Percentiles rank a stretch among this genome's conserved stretches.
Evolutionary conservation across 2,888 invertebrate species (phyloP).

Genomic region (Cephus nigrinus): DNA sequence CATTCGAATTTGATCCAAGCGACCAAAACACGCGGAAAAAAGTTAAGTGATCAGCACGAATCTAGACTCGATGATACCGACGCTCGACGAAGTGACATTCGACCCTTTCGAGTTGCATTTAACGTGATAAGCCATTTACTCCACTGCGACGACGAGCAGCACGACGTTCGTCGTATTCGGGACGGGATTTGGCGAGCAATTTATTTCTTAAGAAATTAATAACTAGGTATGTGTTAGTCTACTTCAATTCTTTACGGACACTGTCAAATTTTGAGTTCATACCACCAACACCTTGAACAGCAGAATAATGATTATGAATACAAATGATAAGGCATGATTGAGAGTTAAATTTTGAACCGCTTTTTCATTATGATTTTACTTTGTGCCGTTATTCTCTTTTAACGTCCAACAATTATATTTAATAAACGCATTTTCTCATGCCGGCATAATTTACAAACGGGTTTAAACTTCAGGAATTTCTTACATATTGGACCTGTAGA

Average conservation of each 20-base stretch:
- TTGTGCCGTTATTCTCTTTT: not conserved
- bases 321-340: not conserved
- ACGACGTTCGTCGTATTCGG: not conserved
- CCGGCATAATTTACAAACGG: not conserved
- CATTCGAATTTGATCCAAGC: not conserved
- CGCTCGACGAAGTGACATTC: not conserved
- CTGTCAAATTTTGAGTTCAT: not conserved
- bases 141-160: not conserved
- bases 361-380: not conserved
- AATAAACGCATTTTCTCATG: not conserved
- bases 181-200: not conserved
- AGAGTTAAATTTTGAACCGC: not conserved
- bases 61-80: not conserved
- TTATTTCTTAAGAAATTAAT: not conserved
- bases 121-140: not conserved
- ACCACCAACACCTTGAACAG: not conserved
- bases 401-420: not conserved
- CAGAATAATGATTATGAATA: not conserved
- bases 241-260: not conserved
- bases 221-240: not conserved
- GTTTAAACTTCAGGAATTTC: not conserved
- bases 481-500: conserved; percentile 18
- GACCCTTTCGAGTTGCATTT: not conserved
- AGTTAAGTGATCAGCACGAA: not conserved
- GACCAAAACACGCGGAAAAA: not conserved